Conservation (phyloP, 2,888 invertebrate species). For the Chaetoderma sp. region DNA sequence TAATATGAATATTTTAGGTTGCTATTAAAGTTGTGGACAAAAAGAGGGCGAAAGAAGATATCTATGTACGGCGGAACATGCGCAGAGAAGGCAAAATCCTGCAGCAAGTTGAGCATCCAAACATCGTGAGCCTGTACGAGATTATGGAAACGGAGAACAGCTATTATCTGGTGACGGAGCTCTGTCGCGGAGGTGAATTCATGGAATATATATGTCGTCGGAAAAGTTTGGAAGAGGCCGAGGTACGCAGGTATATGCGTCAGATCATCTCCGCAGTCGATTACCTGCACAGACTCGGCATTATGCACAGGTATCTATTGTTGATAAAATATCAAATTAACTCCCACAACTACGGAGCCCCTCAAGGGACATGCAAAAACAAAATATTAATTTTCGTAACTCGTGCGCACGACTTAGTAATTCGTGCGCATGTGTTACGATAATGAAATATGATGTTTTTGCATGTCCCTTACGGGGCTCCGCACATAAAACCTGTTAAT, state of each 20-base stretch:
- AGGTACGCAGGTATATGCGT: constrained; percentile 59
- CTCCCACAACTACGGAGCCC: no score
- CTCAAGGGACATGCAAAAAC: no score
- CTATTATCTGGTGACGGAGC: constrained; percentile 67
- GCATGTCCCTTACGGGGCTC: no score
- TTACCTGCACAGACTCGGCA: constrained; percentile 64
- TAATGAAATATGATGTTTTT: no score
- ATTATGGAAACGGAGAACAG: constrained; percentile 68
- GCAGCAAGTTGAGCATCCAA: constrained; percentile 63
- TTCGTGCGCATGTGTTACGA: no score
- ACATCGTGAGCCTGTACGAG: constrained; percentile 64
- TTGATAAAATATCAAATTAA: no score
- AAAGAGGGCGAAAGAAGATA: constrained; percentile 62
- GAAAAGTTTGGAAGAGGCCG: constrained; percentile 58
- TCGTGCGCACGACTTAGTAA: no score
- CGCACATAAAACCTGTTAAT: no score
- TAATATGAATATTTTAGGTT: no score
- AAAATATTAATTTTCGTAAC: no score
- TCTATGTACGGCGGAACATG: constrained; percentile 65
- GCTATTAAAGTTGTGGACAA: constrained; percentile 68
- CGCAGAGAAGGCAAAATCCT: constrained; percentile 65
- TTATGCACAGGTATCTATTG: constrained; percentile 64
- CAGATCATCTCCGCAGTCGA: constrained; percentile 67
- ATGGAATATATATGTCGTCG: constrained; percentile 65
- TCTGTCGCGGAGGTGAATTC: constrained; percentile 65